phyloP scores from a whole-genome alignment of 2,797 vertebrate species.

The Myotis daubentonii region DNA sequence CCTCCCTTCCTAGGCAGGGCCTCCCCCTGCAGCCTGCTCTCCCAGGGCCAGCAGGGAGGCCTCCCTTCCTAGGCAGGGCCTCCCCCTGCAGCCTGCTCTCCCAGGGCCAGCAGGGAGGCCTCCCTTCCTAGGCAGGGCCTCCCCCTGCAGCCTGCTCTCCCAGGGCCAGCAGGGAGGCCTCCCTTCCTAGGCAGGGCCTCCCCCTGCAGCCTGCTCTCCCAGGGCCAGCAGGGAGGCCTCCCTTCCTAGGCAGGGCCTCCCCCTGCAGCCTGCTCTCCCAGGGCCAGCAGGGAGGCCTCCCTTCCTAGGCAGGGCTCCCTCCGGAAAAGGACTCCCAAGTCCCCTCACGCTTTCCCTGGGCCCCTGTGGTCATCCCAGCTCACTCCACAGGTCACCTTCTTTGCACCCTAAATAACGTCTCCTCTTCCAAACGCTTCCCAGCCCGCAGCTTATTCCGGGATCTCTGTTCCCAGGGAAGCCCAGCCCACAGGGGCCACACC shows the following conservation, averaged over 20 bases:
- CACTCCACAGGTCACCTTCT: background rate
- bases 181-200: background rate
- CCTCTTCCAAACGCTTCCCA: too few species aligned
- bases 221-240: too few species aligned
- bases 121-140: background rate
- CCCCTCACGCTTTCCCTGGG: background rate
- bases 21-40: too few species aligned
- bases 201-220: too few species aligned
- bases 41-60: too few species aligned
- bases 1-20: too few species aligned
- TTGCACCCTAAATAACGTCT: background rate
- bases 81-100: too few species aligned
- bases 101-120: too few species aligned
- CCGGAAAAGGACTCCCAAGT: background rate
- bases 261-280: too few species aligned
- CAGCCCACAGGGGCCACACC: background rate
- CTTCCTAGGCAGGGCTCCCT: background rate
- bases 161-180: too few species aligned
- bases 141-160: too few species aligned
- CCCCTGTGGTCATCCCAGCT: background rate
- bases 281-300: too few species aligned
- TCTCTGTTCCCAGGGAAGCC: fast-evolving
- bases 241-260: background rate
- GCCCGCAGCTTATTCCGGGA: background rate
- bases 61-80: background rate